These are phyloP conservation scores for Xiphias gladius DNA, from an alignment of 2,113 vertebrate species.

Conservation along the genomic window DNA sequence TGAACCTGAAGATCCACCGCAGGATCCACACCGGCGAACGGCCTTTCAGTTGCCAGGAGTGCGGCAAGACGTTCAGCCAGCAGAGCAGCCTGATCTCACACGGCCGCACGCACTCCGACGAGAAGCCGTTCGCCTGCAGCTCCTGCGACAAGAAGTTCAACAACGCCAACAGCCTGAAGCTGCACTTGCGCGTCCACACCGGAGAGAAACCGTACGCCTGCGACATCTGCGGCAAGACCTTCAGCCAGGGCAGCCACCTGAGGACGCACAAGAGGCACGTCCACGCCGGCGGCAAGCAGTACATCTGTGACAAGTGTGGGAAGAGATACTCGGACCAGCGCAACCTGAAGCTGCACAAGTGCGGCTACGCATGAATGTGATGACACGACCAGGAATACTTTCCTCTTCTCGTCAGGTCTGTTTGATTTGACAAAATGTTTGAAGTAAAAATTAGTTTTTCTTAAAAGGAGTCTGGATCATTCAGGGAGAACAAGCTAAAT, in stretches of 20 bases:
- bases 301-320: slow-evolving; percentile 83
- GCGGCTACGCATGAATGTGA: slow-evolving; percentile 70
- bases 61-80: slow-evolving; percentile 84
- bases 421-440: background rate
- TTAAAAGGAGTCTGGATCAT: background rate
- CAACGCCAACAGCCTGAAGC: slow-evolving; percentile 83
- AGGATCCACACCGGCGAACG: slow-evolving; percentile 84
- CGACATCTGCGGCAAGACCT: slow-evolving; percentile 77
- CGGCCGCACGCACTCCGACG: slow-evolving; percentile 78
- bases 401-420: background rate
- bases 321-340: slow-evolving; percentile 83
- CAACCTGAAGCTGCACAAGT: slow-evolving; percentile 84
- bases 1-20: slow-evolving; percentile 83
- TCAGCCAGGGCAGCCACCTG: slow-evolving; percentile 85
- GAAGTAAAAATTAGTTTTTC: background rate
- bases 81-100: slow-evolving; percentile 83
- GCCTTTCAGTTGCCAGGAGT: slow-evolving; percentile 78
- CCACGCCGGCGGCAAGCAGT: slow-evolving; percentile 84
- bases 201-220: slow-evolving; percentile 83
- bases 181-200: slow-evolving; percentile 80
- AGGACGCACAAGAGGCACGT: slow-evolving; percentile 82
- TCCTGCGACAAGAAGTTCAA: slow-evolving; percentile 82
- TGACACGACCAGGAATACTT: background rate
- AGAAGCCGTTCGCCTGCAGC: slow-evolving; percentile 74
- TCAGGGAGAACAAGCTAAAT: background rate